Evolutionary conservation across 1,140 invertebrate species (phyloP).

Genomic region (Diabrotica virgifera): DNA sequence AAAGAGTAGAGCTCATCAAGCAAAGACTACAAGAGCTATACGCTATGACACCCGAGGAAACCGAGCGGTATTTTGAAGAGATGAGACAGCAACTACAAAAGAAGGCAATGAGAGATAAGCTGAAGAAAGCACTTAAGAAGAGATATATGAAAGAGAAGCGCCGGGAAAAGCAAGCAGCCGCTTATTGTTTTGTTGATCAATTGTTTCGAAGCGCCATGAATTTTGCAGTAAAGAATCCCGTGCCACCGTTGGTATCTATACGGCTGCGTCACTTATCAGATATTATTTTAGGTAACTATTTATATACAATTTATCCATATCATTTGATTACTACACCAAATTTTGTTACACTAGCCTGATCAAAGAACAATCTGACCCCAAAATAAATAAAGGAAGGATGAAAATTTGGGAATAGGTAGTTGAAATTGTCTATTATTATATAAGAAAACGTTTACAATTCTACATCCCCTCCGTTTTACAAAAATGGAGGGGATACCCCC

Average conservation of each 20-base stretch:
- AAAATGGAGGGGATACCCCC: too few relatives aligned
- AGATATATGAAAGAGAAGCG: slow-evolving; percentile 23
- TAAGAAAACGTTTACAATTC: too few relatives aligned
- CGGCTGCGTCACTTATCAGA: slow-evolving; percentile 37
- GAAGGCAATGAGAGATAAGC: slow-evolving; percentile 21
- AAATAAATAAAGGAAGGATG: too few relatives aligned
- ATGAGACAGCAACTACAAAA: slow-evolving; percentile 25
- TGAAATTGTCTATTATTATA: too few relatives aligned
- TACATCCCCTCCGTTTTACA: too few relatives aligned
- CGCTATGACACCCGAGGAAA: slow-evolving; percentile 42
- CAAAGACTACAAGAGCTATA: slow-evolving; percentile 36
- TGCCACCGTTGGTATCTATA: slow-evolving; percentile 37
- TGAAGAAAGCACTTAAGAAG: slow-evolving; percentile 30
- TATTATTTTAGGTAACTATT: slow-evolving; percentile 32
- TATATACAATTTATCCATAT: too few relatives aligned
- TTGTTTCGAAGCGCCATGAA: slow-evolving; percentile 29
- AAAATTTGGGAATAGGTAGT: too few relatives aligned
- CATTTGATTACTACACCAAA: too few relatives aligned
- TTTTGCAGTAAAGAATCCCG: slow-evolving; percentile 30
- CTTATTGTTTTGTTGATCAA: slow-evolving; percentile 30
- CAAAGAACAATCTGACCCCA: too few relatives aligned
- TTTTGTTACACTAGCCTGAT: too few relatives aligned
- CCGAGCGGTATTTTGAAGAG: slow-evolving; percentile 39
- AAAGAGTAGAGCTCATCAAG: slow-evolving; percentile 33
- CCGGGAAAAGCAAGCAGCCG: slow-evolving; percentile 26